Evolutionary conservation across 1,140 invertebrate species (phyloP), one percentile per base, ranked within the genome.

Genomic region (Heliothis virescens): DNA sequence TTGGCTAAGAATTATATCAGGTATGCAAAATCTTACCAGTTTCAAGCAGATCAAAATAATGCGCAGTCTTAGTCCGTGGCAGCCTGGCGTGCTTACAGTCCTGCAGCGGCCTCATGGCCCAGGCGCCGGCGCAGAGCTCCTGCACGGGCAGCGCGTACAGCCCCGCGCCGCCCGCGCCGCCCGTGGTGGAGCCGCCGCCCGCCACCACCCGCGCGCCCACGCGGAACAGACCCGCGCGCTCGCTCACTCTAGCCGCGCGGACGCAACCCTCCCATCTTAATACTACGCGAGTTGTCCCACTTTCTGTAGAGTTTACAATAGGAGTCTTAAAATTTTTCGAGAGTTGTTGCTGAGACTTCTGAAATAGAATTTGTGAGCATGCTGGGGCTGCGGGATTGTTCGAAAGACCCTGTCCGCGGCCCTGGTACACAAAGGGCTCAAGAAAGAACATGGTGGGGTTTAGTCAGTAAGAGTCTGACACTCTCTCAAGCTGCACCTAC

Each of bases 91-190:
- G 92, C 69, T 94, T 94, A 86, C 93, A 94, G 83, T 94, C 93
- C 67, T 94, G 93, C 52, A 94, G 83, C 2, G 93, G 93, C 4
- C 93, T 82, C 93, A 94, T 94, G 15, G 93, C 93, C 93, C 92
- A 94, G 0, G 93, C 93, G 16, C 93, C 93, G 0, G 93, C 92
- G 72, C 89, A 89, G 0, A 94, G 85, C 71, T 88, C 92, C 0
- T 79, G 79, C 26, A 94, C 55, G 3, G 93, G 91, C 47, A 94
- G 81, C 7, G 93, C 93, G 82, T 94, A 94, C n/a, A 94, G 73
- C 0, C 93, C 93, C 11, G 91, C 93, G 63, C 91, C 92, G 0
- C 93, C 92, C 26, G 93, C 93, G 5, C 91, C 91, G 15, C 91
- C 87, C 0, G 89, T 91, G 0, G 89, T 90, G 0, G 91, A 91